A percentile compares a stretch with the other conserved stretches of the same genome.
Conservation (phyloP, 2,888 invertebrate species). For the Agrotis puta region DNA sequence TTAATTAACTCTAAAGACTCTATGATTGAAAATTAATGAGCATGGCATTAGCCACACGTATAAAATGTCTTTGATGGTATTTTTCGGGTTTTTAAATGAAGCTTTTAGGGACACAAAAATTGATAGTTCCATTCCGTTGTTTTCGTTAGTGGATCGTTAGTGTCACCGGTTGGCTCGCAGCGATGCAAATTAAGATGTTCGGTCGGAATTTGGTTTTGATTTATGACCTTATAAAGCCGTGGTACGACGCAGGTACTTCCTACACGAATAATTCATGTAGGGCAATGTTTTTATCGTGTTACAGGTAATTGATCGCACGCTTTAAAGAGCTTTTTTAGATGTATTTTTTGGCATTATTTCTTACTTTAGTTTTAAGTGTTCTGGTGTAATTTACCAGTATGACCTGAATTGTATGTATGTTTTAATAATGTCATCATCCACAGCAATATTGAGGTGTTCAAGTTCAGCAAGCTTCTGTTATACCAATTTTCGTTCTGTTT, state of each 20-base stretch:
- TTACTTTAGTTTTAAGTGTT: conserved; percentile 40
- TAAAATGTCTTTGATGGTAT: conserved; percentile 73
- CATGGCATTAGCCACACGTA: conserved; percentile 71
- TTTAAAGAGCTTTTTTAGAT: conserved; percentile 58
- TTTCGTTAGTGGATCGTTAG: conserved; percentile 86
- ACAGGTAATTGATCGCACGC: conserved; percentile 55
- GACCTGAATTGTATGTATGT: conserved; percentile 1
- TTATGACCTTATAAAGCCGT: conserved; percentile 81
- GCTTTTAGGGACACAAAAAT: conserved; percentile 83
- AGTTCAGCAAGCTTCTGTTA: not conserved
- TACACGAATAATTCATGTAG: conserved; percentile 67
- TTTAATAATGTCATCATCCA: not conserved
- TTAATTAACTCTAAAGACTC: conserved; percentile 62
- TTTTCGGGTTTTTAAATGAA: conserved; percentile 79
- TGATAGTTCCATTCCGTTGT: conserved; percentile 86
- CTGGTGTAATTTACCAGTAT: conserved; percentile 19
- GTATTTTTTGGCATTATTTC: conserved; percentile 11
- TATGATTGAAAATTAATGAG: conserved; percentile 77
- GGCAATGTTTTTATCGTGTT: conserved; percentile 67
- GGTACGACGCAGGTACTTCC: conserved; percentile 69
- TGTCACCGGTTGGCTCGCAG: conserved; percentile 81
- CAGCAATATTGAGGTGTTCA: not conserved
- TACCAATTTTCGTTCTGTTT: not conserved
- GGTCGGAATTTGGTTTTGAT: conserved; percentile 83
- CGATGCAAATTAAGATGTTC: conserved; percentile 89